These are phyloP conservation scores for Psilopogon haemacephalus DNA, from an alignment of 2,113 vertebrate species.

Conservation along the genomic window DNA sequence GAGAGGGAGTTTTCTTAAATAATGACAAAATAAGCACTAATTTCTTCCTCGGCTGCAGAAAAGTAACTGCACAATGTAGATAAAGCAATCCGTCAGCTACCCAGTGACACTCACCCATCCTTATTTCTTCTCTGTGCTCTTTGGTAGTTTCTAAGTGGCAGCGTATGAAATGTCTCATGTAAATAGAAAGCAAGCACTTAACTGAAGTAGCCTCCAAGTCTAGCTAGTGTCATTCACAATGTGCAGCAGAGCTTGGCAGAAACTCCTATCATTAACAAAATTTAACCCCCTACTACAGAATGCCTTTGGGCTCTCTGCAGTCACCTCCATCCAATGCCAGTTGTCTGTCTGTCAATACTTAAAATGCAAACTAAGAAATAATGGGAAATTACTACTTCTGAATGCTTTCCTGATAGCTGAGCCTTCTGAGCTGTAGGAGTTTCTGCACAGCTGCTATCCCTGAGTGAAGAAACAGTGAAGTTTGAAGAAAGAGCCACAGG, in stretches of 20 bases:
- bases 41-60: not conserved
- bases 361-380: constrained; percentile 52
- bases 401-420: constrained; percentile 14
- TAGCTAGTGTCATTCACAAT: constrained; percentile 9
- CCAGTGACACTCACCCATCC: not conserved
- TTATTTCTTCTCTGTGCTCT: not conserved
- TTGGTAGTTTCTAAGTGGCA: not conserved
- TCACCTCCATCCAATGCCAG: not conserved
- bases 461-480: fast-evolving
- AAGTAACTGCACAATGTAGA: not conserved
- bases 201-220: not conserved
- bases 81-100: not conserved
- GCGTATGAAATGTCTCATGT: not conserved
- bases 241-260: constrained; percentile 5
- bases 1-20: not conserved
- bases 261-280: constrained; percentile 19
- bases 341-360: constrained; percentile 7
- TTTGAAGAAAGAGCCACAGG: not conserved
- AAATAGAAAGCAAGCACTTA: constrained; percentile 22
- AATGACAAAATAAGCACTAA: not conserved
- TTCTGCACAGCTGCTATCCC: not conserved
- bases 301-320: not conserved
- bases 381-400: constrained; percentile 9
- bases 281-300: not conserved
- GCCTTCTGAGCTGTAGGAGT: not conserved